phyloP scores from a whole-genome alignment of 2,797 vertebrate genomes.

The Cyprinodon diabolis region DNA sequence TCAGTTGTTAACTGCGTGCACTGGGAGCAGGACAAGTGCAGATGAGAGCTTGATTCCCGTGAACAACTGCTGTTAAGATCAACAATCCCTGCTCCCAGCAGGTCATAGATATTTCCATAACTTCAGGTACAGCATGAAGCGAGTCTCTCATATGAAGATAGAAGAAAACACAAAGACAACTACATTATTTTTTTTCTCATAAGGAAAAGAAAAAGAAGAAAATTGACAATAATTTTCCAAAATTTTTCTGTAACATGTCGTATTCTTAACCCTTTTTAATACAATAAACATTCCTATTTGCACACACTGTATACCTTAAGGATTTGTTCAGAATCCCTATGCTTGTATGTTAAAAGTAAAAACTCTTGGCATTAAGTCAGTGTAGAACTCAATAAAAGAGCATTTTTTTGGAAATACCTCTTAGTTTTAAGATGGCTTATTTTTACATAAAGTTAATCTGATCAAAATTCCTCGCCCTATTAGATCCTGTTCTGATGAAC shows the following conservation, averaged over 20 bases:
- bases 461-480: background rate
- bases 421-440: background rate
- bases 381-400: background rate
- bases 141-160: background rate
- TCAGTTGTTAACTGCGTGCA: constrained; percentile 71
- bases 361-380: background rate
- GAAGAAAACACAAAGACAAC: background rate
- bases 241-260: constrained; percentile 26
- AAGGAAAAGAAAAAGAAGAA: background rate
- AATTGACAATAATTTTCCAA: background rate
- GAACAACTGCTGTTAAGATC: constrained; percentile 74
- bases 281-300: constrained; percentile 34
- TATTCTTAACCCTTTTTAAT: constrained; percentile 36
- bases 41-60: constrained; percentile 65
- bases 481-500: background rate
- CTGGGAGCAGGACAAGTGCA: constrained; percentile 64
- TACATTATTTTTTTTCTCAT: background rate
- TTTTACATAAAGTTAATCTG: background rate
- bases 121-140: constrained; percentile 68
- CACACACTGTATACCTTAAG: constrained; percentile 40
- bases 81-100: constrained; percentile 62
- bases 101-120: constrained; percentile 61
- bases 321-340: background rate
- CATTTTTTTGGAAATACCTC: background rate
- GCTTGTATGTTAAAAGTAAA: too few relatives aligned